Conservation (phyloP, 1,140 invertebrate genomes). For the Aphelinus certus region DNA sequence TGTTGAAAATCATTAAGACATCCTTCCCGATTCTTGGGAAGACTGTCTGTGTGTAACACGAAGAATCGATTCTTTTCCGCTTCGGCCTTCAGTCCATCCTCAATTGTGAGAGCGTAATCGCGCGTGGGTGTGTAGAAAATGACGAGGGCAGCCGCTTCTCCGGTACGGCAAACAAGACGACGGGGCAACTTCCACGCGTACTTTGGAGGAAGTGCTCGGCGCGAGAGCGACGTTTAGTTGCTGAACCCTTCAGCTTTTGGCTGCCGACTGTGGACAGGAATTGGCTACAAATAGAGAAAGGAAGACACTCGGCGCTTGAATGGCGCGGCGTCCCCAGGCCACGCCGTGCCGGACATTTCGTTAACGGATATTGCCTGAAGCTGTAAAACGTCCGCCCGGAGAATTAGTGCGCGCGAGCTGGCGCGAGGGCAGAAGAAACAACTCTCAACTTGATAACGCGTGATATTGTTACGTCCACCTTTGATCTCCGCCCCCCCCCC, state of each 20-base stretch:
- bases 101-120: too few species aligned
- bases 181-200: not conserved
- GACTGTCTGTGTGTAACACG: too few species aligned
- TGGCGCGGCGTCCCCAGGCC: slow-evolving; percentile 18
- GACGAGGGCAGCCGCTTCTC: too few species aligned
- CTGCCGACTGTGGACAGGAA: slow-evolving; percentile 41
- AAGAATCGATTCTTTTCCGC: too few species aligned
- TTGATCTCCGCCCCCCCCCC: not conserved
- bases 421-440: not conserved
- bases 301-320: not conserved
- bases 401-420: not conserved
- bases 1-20: too few species aligned
- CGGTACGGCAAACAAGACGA: not conserved
- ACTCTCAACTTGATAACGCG: not conserved
- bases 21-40: too few species aligned
- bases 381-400: not conserved
- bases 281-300: slow-evolving; percentile 54
- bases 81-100: too few species aligned
- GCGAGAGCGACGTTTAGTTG: slow-evolving; percentile 40
- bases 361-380: slow-evolving; percentile 48
- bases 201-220: not conserved
- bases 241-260: slow-evolving; percentile 42
- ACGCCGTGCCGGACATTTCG: slow-evolving; percentile 47
- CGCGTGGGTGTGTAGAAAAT: too few species aligned
- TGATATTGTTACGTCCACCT: slow-evolving; percentile 2